Percentiles rank a stretch among this genome's conserved stretches.
Conservation (phyloP, 2,888 invertebrate species). For the Polia nebulosa region DNA sequence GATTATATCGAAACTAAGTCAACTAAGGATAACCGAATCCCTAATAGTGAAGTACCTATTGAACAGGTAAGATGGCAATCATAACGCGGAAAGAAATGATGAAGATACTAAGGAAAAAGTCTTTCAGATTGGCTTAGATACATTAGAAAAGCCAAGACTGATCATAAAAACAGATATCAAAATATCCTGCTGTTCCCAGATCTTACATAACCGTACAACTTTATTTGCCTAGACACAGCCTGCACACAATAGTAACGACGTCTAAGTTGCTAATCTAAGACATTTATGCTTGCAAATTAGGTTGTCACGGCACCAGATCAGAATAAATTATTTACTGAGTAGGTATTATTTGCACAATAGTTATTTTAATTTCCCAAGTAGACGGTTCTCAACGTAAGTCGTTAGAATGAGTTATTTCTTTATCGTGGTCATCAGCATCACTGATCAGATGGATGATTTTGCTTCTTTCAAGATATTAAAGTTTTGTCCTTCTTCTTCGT, state of each 20-base stretch:
- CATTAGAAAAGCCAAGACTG: background rate
- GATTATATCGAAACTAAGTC: background rate
- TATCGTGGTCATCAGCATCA: background rate
- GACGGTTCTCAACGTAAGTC: slow-evolving; percentile 15
- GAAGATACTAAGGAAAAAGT: background rate
- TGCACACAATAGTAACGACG: slow-evolving; percentile 45
- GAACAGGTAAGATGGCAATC: background rate
- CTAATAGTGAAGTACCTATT: background rate
- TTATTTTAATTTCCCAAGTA: slow-evolving; percentile 22
- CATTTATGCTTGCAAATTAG: slow-evolving; percentile 42
- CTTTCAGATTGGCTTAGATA: background rate
- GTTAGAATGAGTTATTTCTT: slow-evolving; percentile 5
- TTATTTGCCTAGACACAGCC: slow-evolving; percentile 14
- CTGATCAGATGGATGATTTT: no score
- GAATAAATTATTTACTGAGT: slow-evolving; percentile 53
- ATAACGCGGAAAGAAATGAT: background rate
- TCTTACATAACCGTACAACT: slow-evolving; percentile 6
- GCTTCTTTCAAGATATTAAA: no score
- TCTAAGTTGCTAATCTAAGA: slow-evolving; percentile 38
- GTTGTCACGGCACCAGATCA: slow-evolving; percentile 29
- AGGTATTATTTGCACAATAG: slow-evolving; percentile 30
- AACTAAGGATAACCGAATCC: background rate
- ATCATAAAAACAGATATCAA: background rate
- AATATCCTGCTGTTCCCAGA: no score
- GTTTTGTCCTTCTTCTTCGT: background rate